Base-by-base conservation (phyloP, 2,797 vertebrate species). In the Pelodytes ibericus region DNA sequence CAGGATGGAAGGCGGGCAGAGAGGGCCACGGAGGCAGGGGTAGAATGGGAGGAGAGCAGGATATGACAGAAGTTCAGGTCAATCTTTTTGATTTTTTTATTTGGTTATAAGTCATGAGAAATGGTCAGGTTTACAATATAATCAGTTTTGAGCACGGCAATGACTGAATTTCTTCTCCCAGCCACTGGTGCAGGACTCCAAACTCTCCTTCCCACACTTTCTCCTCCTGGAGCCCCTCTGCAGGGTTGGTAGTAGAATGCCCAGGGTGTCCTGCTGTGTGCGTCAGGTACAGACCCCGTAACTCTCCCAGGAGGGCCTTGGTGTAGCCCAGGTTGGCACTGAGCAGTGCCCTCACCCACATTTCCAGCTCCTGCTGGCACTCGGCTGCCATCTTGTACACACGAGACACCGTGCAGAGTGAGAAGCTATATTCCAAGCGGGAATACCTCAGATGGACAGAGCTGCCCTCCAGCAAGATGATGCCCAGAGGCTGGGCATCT, bases 381-480 rank as follows among this genome's bases (percentile, higher is more conserved):
- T 92, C 90, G 0, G 92, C 90, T 0, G 92, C 84, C 47, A 94
- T 89, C 84, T 94, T 94, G 86, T 94, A 94, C 0, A 89, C 92
- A 0, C 92, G 81, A 56, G 92, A 83, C 0, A 89, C 86, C 3
- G 92, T 93, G 64, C 90, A 87, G 61, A 94, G 74, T 0, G 89
- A 90, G 84, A 94, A 94, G 80, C 92, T 92, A 0, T 88, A 91
- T 82, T 87, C 88, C 80, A 92, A 90, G 15, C 59, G 71, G 0
- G 70, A 63, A 89, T 91, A 89, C 0, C 93, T 92, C 63, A 94
- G 88, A 86, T 93, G 89, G 76, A 93, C 84, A 0, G 88, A 88
- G 82, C 93, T 93, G 78, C 91, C 90, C 84, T 94, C 93, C 79
- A 94, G 84, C 61, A 94, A 88, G 56, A 94, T 91, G 59, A 92